These are phyloP conservation scores for Poeciliopsis turrubarensis DNA, from an alignment of 2,113 vertebrate species.

Conservation along the genomic window DNA sequence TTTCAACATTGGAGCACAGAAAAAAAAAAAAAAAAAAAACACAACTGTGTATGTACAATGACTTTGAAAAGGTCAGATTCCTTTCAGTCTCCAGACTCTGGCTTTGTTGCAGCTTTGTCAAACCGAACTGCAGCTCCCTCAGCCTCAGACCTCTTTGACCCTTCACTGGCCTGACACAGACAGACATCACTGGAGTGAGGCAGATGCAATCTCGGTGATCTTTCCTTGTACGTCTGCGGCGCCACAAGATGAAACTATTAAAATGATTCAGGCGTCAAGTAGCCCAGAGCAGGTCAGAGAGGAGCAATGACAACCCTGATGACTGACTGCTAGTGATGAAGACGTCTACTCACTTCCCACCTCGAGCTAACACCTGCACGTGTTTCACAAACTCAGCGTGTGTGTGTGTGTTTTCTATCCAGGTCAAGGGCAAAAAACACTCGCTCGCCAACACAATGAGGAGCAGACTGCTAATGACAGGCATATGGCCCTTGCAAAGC, in stretches of 20 bases:
- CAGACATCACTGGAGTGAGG: conserved; percentile 39
- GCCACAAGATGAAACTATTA: conserved; percentile 48
- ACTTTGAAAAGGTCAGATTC: conserved; percentile 15
- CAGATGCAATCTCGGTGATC: conserved; percentile 52
- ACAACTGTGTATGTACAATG: conserved; percentile 2
- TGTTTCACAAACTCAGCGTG: conserved; percentile 12
- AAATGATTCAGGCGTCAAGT: conserved; percentile 62
- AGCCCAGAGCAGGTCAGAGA: conserved; percentile 33
- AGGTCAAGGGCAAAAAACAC: conserved; percentile 55
- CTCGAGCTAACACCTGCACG: conserved; percentile 38
- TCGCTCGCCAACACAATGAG: conserved; percentile 43
- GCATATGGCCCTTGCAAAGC: conserved; percentile 23
- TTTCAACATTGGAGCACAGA: neutral
- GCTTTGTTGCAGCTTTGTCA: conserved; percentile 23
- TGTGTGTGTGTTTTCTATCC: conserved; percentile 49
- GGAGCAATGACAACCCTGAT: conserved; percentile 41
- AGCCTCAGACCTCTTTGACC: conserved; percentile 27
- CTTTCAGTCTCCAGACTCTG: neutral
- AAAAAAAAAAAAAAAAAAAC: neutral
- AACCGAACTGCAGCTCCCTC: conserved; percentile 25
- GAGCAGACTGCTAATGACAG: conserved; percentile 42
- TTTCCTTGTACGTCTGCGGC: conserved; percentile 28
- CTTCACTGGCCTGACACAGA: conserved; percentile 32
- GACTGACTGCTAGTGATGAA: conserved; percentile 44
- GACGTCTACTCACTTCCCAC: conserved; percentile 34